Evolutionary conservation across 2,888 invertebrate genomes (phyloP).

Genomic region (Euplagia quadripunctaria): DNA sequence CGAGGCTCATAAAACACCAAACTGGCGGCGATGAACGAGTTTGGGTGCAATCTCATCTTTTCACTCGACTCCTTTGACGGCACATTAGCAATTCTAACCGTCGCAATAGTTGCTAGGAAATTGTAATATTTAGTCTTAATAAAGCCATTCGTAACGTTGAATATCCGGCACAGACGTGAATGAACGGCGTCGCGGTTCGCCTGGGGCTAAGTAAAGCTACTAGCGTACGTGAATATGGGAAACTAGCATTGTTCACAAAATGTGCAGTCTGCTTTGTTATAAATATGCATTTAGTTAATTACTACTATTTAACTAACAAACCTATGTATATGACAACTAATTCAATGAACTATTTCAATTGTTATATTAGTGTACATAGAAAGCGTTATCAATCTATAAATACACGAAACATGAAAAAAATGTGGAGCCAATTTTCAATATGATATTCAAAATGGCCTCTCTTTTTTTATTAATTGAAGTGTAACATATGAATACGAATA

Average conservation of each 20-base stretch:
- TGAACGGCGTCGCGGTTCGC: conserved; percentile 63
- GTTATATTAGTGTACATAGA: too few relatives aligned
- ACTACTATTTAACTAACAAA: too few relatives aligned
- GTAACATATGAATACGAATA: conserved; percentile 49
- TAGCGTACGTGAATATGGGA: conserved; percentile 66
- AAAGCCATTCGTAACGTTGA: conserved; percentile 82
- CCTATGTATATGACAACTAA: too few relatives aligned
- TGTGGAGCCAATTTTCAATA: too few relatives aligned
- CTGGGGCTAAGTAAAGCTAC: conserved; percentile 65
- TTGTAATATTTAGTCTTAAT: conserved; percentile 86
- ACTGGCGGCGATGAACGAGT: conserved; percentile 63
- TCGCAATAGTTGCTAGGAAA: conserved; percentile 80
- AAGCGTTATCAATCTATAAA: too few relatives aligned
- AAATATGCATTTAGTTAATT: neutral
- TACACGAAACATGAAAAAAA: too few relatives aligned
- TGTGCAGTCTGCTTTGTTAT: conserved; percentile 11
- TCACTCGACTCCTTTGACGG: conserved; percentile 73
- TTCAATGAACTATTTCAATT: too few relatives aligned
- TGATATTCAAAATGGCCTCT: too few relatives aligned
- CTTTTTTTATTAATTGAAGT: conserved; percentile 43
- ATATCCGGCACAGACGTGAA: conserved; percentile 79
- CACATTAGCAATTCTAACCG: conserved; percentile 82
- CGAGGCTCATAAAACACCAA: conserved; percentile 79
- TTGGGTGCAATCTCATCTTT: conserved; percentile 80
- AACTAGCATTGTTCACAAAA: conserved; percentile 56